Percentiles rank a stretch among this genome's conserved stretches.
These are phyloP conservation scores for Archips xylosteana DNA, from an alignment of 2,888 invertebrate species.

Conservation along the genomic window DNA sequence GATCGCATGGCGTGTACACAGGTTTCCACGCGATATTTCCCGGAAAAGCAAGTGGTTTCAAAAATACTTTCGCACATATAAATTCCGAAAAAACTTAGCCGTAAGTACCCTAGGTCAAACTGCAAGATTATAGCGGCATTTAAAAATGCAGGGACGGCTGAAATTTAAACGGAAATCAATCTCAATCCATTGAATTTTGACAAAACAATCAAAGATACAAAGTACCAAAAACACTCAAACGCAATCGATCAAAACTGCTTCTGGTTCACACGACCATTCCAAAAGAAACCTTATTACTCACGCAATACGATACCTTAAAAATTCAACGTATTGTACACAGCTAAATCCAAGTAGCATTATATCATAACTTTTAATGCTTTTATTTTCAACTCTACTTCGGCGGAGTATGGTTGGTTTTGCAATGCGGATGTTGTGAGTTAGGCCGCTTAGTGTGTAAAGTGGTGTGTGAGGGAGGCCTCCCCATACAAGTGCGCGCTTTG, in stretches of 20 bases:
- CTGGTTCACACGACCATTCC: neutral
- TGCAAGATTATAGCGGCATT: too few relatives aligned
- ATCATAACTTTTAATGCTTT: neutral
- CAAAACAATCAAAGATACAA: constrained; percentile 20
- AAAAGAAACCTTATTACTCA: neutral
- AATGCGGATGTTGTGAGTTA: neutral
- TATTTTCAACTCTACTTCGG: neutral
- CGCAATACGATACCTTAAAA: neutral
- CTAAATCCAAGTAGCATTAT: neutral
- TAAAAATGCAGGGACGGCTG: neutral
- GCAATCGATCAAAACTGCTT: constrained; percentile 26
- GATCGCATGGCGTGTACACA: too few relatives aligned
- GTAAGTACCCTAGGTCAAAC: too few relatives aligned
- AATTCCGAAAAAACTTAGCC: too few relatives aligned
- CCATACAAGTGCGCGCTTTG: constrained; percentile 58
- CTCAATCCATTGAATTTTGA: constrained; percentile 18
- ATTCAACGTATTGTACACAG: neutral
- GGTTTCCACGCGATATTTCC: too few relatives aligned
- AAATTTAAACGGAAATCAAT: constrained; percentile 13
- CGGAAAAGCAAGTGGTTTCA: too few relatives aligned
- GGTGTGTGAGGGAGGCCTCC: constrained; percentile 44
- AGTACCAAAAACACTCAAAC: constrained; percentile 17
- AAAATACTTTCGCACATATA: too few relatives aligned
- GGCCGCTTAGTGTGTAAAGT: constrained; percentile 25
- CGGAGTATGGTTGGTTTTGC: neutral